phyloP scores from a whole-genome alignment of 2,888 invertebrate species.

The Tipula confusa region DNA sequence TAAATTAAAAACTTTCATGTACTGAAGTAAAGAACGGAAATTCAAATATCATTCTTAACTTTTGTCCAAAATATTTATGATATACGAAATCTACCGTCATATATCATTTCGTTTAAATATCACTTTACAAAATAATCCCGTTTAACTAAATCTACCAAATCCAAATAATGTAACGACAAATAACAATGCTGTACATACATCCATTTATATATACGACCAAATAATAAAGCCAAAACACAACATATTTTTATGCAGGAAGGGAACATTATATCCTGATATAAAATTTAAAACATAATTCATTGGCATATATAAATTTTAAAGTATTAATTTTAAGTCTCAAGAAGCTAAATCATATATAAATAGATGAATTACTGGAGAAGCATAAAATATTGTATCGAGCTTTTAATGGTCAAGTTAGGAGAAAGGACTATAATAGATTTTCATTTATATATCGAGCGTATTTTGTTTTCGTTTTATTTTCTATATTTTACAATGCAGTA shows the following conservation, averaged over 20 bases:
- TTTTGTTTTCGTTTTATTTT: background rate
- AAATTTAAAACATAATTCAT: background rate
- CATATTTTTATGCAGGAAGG: background rate
- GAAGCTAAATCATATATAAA: background rate
- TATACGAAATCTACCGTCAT: too few relatives aligned
- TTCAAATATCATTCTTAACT: too few relatives aligned
- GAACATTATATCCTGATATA: background rate
- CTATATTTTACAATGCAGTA: background rate
- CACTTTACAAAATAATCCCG: too few relatives aligned
- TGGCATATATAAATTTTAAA: background rate
- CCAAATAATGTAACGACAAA: too few relatives aligned
- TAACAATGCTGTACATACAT: too few relatives aligned
- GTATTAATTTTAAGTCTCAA: conserved; percentile 12
- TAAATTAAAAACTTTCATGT: too few relatives aligned
- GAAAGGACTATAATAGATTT: conserved; percentile 20
- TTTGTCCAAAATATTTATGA: too few relatives aligned
- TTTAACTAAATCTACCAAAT: too few relatives aligned
- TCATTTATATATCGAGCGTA: background rate
- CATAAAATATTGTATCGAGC: conserved; percentile 20
- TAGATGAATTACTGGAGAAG: background rate
- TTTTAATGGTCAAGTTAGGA: background rate
- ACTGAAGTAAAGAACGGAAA: too few relatives aligned
- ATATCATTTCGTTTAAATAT: too few relatives aligned
- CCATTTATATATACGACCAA: too few relatives aligned
- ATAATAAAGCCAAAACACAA: too few relatives aligned